Evolutionary conservation across 2,113 vertebrate species (phyloP).

Genomic region (Limanda limanda): DNA sequence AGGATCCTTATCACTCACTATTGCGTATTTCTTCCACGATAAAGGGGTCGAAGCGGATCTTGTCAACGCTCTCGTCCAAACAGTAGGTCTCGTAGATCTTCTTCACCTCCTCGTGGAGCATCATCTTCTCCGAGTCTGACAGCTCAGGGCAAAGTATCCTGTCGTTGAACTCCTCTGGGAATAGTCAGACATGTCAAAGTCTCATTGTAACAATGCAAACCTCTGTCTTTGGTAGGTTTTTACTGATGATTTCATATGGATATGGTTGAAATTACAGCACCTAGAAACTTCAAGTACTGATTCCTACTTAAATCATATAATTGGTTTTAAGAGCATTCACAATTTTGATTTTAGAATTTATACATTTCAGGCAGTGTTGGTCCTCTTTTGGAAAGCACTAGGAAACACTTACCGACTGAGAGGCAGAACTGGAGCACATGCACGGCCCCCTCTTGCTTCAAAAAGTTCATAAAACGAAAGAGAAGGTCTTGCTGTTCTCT

Average conservation of each 20-base stretch:
- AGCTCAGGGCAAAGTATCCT: slow-evolving; percentile 93
- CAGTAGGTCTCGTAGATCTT: slow-evolving; percentile 98
- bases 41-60: slow-evolving; percentile 95
- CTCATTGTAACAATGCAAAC: background rate
- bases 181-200: slow-evolving; percentile 1
- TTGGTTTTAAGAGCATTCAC: no score
- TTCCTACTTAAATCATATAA: no score
- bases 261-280: no score
- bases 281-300: background rate
- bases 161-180: slow-evolving; percentile 96
- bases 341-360: no score
- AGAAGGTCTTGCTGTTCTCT: slow-evolving; percentile 95
- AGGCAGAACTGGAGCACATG: slow-evolving; percentile 97
- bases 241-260: background rate
- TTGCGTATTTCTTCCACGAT: slow-evolving; percentile 96
- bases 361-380: no score
- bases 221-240: background rate
- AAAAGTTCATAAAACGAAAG: slow-evolving; percentile 99
- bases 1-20: slow-evolving; percentile 84
- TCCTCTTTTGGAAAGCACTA: no score
- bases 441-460: slow-evolving; percentile 96
- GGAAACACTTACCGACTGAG: slow-evolving; percentile 87
- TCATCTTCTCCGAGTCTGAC: slow-evolving; percentile 88
- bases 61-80: slow-evolving; percentile 95
- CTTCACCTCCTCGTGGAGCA: slow-evolving; percentile 93